Base-by-base conservation (phyloP, 2,113 vertebrate genomes). In the Neodontobutis hainanensis region DNA sequence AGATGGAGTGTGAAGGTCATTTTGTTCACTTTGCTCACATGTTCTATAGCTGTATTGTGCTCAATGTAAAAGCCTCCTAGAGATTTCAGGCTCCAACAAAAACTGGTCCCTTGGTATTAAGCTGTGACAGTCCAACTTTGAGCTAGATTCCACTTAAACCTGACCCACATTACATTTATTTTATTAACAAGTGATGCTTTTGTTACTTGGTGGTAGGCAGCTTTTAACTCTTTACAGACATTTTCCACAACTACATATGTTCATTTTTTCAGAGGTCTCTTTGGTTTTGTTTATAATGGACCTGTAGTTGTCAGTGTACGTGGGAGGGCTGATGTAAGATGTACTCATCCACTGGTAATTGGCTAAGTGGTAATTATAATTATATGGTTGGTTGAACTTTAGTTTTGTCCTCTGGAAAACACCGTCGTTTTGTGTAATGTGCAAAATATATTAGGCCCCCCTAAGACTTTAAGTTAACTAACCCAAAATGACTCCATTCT, bases 1-100 rank as follows among this genome's bases (percentile, higher is more conserved):
- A 91, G 88, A 89, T 87, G 82, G 87, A 85, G 66, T 40, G 71
- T 77, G 81, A 90, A 89, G 88, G 87, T 91, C 85, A 85, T 83
- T 75, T 69, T 2, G 56, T 68, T n/a, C 46, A 4, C 45, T 53
- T 10, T 38, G 12, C 7, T 11, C 4, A 5, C 56, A 11, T 62
- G 47, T 46, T 42, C 16, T 78, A 68, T 27, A 34, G 19, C 65
- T 71, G 53, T 64, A 8, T 60, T 57, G 55, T 61, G 15, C 68
- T 45, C 45, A 11, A 64, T 61, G 42, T 51, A 56, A 59, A 47
- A 67, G 61, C 4, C 65, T 79, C 70, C 68, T 51, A 71, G 50
- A 50, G 57, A 65, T 56, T 72, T 56, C 34, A 63, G 52, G 60
- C 32, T 50, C 49, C 45, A 42, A 61, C 32, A 63, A 51, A 8